Evolutionary conservation across 2,888 invertebrate genomes (phyloP), one percentile per base, ranked within the genome.

Genomic region (Brachypterus glaber): DNA sequence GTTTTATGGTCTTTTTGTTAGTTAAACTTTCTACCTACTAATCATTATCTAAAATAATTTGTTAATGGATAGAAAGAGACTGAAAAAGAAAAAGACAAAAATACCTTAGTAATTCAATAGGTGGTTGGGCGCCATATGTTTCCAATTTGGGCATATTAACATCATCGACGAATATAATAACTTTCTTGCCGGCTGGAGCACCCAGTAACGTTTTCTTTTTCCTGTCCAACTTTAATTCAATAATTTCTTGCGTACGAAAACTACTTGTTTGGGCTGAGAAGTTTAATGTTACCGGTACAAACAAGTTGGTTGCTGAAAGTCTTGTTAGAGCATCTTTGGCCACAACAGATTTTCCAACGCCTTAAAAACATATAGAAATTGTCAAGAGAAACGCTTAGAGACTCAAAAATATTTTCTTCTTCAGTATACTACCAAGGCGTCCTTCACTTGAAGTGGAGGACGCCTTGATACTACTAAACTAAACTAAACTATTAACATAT

Each of bases 191-290:
- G 17, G 79, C 60, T 0, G 91, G 90, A 1, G 90, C 87, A 5
- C 89, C 88, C 26, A 91, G 64, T 4, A 86, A 72, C 16, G 77
- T 82, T 44, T 80, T 80, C 48, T 84, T 84, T 27, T 84, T 77
- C 57, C 82, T 88, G 55, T 91, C 91, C 45, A 93, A 62, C 46
- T 88, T 86, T 3, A 77, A 67, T 63, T 92, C 92, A 35, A 93
- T 76, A 62, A 91, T 88, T 65, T 86, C 85, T 66, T 85, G 85
- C 0, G 88, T 90, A 16, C 87, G 71, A 16, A 73, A 65, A 52
- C 89, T 90, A 60, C 82, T 85, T 0, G 92, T 92, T 68, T 92
- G 91, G 0, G 92, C 91, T 0, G 91, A 91, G 64, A 92, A 92
- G 58, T 89, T 91, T 40, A 93, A 68, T 45, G 82, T 78, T 1